Percentiles rank a stretch among this genome's conserved stretches.
These are phyloP conservation scores for Trissoscelio sp. DNA, from an alignment of 2,888 invertebrate genomes.

Conservation along the genomic window DNA sequence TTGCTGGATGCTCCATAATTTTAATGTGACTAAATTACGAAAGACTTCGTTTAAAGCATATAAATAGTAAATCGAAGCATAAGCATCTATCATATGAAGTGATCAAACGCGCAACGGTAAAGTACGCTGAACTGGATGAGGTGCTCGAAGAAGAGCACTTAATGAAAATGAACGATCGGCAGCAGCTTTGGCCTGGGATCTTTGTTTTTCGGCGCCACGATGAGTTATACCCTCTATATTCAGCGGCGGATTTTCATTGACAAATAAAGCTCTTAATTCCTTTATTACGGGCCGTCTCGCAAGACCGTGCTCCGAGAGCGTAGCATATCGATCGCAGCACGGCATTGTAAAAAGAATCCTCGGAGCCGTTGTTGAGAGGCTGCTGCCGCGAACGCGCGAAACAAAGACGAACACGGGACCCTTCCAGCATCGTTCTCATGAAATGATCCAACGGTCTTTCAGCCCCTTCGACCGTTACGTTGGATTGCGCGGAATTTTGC, in stretches of 20 bases:
- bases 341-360: conserved; percentile 39
- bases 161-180: conserved; percentile 58
- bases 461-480: conserved; percentile 11
- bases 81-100: conserved; percentile 43
- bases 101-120: conserved; percentile 35
- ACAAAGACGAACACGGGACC: conserved; percentile 36
- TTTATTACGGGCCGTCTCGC: conserved; percentile 50
- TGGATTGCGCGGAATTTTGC: conserved; percentile 35
- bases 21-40: conserved; percentile 32
- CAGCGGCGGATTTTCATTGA: conserved; percentile 57
- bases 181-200: conserved; percentile 23
- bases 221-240: conserved; percentile 57
- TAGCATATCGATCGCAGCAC: conserved; percentile 47
- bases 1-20: background rate
- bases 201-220: conserved; percentile 56
- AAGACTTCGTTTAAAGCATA: conserved; percentile 24
- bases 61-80: conserved; percentile 50
- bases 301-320: conserved; percentile 14
- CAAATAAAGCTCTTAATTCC: conserved; percentile 65
- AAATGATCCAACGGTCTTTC: conserved; percentile 45
- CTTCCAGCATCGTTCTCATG: conserved; percentile 51
- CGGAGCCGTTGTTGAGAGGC: conserved; percentile 36
- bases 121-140: conserved; percentile 39
- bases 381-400: conserved; percentile 40
- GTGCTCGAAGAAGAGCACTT: conserved; percentile 52